Base-by-base conservation (phyloP, 2,797 vertebrate genomes). In the Rhinogobio ventralis region DNA sequence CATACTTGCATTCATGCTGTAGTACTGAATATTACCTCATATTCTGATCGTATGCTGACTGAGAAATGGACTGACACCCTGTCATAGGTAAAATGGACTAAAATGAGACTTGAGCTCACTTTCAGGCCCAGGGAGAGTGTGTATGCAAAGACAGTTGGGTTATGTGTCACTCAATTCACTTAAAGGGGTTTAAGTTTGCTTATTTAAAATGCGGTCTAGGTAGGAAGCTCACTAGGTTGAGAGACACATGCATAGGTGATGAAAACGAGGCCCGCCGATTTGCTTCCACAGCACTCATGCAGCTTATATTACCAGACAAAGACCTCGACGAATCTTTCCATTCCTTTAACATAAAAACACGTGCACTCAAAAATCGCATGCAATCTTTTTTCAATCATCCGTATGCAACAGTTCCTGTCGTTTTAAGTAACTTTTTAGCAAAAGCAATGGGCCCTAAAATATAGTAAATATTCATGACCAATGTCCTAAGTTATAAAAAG, bases 191-290 rank as follows among this genome's bases (percentile, higher is more conserved):
- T 7, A 3, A n/a, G 60, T n/a, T 33, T n/a, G 62, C 19, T n/a
- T n/a, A 36, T 66, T 67, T 33, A 11, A 68, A 69, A 60, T 39
- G 55, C 15, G 25, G 66, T 72, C 55, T 62, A 39, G 1, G 23
- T 72, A 62, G 23, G 23, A 17, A 60, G 64, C 67, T 72, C 10
- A 55, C 17, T 45, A 14, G 42, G 19, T 28, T 71, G 60, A 15
- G 55, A 84, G 33, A 20, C 36, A 69, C 51, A 57, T 20, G 20
- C 39, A 51, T 19, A 14, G 23, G 49, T 79, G 68, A 85, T 85
- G 68, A 51, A 71, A 85, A 85, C 77, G 76, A 85, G 42, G 81
- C 77, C 74, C 69, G 62, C 8, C 46, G 75, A 87, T 39, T 72
- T 60, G 53, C 39, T 53, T 60, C 64, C 75, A 64, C 28, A 85